Evolutionary conservation across 2,113 vertebrate species (phyloP), one percentile per base, ranked within the genome.

Genomic region (Geococcyx californianus): DNA sequence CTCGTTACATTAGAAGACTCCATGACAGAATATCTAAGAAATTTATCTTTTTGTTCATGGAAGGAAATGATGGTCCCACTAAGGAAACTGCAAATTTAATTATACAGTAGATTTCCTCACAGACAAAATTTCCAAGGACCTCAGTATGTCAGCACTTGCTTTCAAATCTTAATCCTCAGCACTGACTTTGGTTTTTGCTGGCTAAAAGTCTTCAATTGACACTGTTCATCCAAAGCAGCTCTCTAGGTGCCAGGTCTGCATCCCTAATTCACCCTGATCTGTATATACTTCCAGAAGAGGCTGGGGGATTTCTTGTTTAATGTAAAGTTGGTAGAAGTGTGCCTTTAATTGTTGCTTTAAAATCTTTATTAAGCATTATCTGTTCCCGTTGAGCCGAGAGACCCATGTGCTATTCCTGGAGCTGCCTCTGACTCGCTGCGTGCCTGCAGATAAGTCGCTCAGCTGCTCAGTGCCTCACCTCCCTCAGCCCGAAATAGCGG

Each of bases 31-130:
- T 96, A 96, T 95, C 94, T 93, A 45, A 89, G 94, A 96, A 96
- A 97, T 97, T 62, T 94, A 96, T 96, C 93, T 96, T 96, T 96
- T 92, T 96, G 91, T 89, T 94, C 94, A 18, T 54, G 70, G 91
- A 91, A 92, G 81, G 59, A 96, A 95, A 96, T 67, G 70, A 91
- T 87, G 87, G 92, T 91, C 92, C 92, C 87, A 94, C 92, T 95
- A 97, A 96, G 95, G 89, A 96, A 96, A 95, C 69, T 69, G 91
- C 69, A 94, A 67, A 94, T 96, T 94, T 96, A 97, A 97, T 96
- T 97, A 96, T 94, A 94, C 94, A 94, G 74, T 89, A 95, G 94
- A 96, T 97, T 96, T 95, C 95, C 87, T 97, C 91, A 36, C 86
- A 93, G 95, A 94, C 86, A 94, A 82, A 94, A 96, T 96, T 96